Conservation (phyloP, 2,113 vertebrate genomes). For the Neopipo cinnamomea region DNA sequence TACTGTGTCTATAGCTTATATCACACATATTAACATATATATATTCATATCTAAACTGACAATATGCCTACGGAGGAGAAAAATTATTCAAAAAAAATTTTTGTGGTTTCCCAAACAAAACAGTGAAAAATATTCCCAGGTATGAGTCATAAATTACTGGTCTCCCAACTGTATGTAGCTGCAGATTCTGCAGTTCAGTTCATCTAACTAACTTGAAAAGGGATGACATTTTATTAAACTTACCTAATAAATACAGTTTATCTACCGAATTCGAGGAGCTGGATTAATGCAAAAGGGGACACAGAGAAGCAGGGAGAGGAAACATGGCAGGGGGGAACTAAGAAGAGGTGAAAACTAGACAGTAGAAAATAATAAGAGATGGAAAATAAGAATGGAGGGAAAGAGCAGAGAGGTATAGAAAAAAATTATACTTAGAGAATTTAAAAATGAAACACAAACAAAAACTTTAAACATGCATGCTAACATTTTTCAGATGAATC, state of each 20-base stretch:
- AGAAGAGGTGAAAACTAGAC: neutral
- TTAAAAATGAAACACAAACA: neutral
- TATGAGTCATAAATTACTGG: neutral
- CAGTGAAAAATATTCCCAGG: neutral
- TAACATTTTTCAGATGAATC: neutral
- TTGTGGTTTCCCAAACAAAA: neutral
- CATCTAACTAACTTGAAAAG: neutral
- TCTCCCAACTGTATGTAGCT: neutral
- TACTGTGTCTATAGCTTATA: neutral
- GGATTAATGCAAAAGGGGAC: neutral
- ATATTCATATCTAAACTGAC: neutral
- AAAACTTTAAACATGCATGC: neutral
- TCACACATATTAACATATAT: neutral
- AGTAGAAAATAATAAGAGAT: neutral
- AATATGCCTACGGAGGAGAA: neutral
- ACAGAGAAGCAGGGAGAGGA: neutral
- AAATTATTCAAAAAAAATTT: neutral
- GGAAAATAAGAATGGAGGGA: neutral
- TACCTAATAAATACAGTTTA: neutral
- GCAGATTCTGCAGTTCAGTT: neutral
- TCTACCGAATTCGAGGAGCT: neutral
- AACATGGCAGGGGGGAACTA: neutral
- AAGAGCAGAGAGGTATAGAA: neutral
- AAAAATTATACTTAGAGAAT: neutral
- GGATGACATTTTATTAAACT: neutral